phyloP scores from a whole-genome alignment of 1,140 invertebrate genomes.

The Atta texana region DNA sequence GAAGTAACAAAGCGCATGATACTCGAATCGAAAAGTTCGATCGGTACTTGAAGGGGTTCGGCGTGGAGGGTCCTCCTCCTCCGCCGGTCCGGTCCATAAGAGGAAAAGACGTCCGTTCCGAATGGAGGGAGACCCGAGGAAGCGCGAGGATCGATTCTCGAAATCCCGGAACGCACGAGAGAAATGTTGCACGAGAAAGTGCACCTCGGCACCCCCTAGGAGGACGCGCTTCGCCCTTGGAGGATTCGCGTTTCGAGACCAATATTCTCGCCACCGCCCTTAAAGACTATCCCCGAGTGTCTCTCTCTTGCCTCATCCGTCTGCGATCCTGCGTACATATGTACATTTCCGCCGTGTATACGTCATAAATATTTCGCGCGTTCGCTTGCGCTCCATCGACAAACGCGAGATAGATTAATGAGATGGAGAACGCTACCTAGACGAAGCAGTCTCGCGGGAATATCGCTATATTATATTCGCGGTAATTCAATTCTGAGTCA shows the following conservation, averaged over 20 bases:
- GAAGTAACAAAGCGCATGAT: slow-evolving; percentile 28
- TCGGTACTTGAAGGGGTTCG: slow-evolving; percentile 42
- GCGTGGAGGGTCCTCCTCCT: slow-evolving; percentile 28
- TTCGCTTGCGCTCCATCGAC: slow-evolving; percentile 24
- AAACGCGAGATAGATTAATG: slow-evolving; percentile 53
- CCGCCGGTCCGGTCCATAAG: slow-evolving; percentile 6
- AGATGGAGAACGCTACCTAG: slow-evolving; percentile 19
- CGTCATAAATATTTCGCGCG: slow-evolving; percentile 46
- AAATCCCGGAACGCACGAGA: slow-evolving; percentile 61
- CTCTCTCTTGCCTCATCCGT: slow-evolving; percentile 55
- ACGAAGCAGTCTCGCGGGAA: slow-evolving; percentile 43
- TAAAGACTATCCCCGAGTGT: slow-evolving; percentile 15
- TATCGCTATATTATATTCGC: slow-evolving; percentile 11
- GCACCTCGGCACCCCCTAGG: slow-evolving; percentile 68
- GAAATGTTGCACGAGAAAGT: slow-evolving; percentile 70
- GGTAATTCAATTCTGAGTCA: slow-evolving; percentile 19
- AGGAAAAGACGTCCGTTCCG: slow-evolving; percentile 32
- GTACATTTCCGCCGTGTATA: background rate
- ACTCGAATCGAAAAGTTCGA: slow-evolving; percentile 51
- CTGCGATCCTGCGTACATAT: background rate
- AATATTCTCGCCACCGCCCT: slow-evolving; percentile 48
- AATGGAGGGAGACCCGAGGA: slow-evolving; percentile 18
- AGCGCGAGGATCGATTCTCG: slow-evolving; percentile 57
- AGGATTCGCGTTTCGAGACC: slow-evolving; percentile 62
- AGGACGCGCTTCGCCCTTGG: slow-evolving; percentile 64